Base-by-base conservation (phyloP, 2,888 invertebrate genomes). In the Macropis europaea region DNA sequence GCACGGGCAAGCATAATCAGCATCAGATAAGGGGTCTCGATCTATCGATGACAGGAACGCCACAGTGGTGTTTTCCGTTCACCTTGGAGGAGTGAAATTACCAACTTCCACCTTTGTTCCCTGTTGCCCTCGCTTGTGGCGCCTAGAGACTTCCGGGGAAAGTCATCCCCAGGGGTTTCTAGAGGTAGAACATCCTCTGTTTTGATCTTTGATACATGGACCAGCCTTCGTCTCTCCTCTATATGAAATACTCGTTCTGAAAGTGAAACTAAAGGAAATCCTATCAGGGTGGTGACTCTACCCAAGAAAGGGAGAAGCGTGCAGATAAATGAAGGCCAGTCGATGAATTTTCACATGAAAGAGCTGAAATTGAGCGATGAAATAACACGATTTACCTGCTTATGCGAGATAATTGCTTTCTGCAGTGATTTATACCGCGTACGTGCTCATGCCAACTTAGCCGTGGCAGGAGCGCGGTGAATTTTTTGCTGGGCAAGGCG, bases 41-140 rank as follows among this genome's bases (percentile, higher is more conserved):
- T 82, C 74, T 81, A 84, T 84, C 86, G 87, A 87, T 87, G 86
- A 87, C 85, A 86, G 85, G 85, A 85, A 83, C 83, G 79, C 73
- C 69, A 45, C 52, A 67, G 53, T 57, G 50, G 60, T 50, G 73
- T 79, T 81, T 81, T 75, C 81, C 79, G 75, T 73, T 72, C 74
- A 43, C 72, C 73, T 73, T 73, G 73, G 53, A 60, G 47, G 54
- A 53, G 62, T 68, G 73, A 77, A 80, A 80, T 80, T 80, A 80
- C 70, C 80, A 50, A 48, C 76, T 52, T 73, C 59, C 69, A 61
- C 67, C 62, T 61, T 64, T 56, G 50, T 67, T 64, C 19, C 68
- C 36, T 36, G 48, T 52, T 50, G 40, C 54, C 53, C 9, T 5
- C 30, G 30, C 30, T 9, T 30, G 30, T n/a, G n/a, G n/a, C n/a